Evolutionary conservation across 2,888 invertebrate genomes (phyloP).

Genomic region (Ctena decussata): DNA sequence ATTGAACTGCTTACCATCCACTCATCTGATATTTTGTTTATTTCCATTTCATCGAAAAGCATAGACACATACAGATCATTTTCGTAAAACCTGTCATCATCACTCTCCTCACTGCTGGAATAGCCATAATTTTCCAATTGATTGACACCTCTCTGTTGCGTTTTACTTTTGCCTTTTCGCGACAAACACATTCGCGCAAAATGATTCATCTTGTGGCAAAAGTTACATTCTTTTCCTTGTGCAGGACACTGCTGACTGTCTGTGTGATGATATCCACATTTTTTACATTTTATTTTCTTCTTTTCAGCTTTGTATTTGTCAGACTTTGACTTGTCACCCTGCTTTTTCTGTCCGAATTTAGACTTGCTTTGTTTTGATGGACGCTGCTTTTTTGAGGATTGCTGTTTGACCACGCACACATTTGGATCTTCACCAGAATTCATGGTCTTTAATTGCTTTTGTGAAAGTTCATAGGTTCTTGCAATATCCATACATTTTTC

Average conservation of each 20-base stretch:
- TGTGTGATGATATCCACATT: background rate
- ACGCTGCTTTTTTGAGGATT: too few species aligned
- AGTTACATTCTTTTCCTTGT: background rate
- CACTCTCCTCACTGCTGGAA: background rate
- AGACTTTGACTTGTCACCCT: too few species aligned
- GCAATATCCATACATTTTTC: background rate
- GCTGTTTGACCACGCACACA: background rate
- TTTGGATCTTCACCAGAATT: constrained; percentile 6
- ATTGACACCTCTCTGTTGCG: background rate
- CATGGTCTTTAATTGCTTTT: background rate
- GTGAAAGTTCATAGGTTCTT: background rate
- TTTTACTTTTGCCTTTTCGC: background rate
- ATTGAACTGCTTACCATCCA: background rate
- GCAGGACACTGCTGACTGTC: background rate
- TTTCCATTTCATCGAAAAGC: background rate
- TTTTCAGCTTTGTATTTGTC: too few species aligned
- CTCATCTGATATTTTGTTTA: background rate
- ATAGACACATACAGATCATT: background rate
- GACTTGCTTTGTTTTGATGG: background rate
- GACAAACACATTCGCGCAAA: background rate
- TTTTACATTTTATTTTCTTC: background rate
- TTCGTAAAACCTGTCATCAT: background rate
- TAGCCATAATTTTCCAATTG: background rate
- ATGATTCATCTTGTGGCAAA: background rate
- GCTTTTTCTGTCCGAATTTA: background rate